Evolutionary conservation across 1,140 invertebrate genomes (phyloP), one percentile per base, ranked within the genome.

Genomic region (Arctopsyche grandis): DNA sequence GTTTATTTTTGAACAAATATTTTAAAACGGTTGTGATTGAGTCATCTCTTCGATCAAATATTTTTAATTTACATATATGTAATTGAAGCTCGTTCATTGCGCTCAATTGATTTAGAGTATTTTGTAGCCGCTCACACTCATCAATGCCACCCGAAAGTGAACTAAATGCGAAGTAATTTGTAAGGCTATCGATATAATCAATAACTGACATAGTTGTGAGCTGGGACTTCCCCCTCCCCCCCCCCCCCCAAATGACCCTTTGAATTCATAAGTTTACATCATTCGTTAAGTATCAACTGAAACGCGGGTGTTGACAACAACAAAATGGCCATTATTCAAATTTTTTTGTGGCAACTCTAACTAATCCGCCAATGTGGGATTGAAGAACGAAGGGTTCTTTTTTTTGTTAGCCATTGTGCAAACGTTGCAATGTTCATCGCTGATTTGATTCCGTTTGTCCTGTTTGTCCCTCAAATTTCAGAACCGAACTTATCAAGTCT

Each of bases 141-240:
- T 66, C 63, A 66, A 66, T 26, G 63, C 21, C 63, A 66, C 63
- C 22, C 22, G 21, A 66, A 66, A 66, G 63, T 66, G 63, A 46
- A 46, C 24, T 46, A 71, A 71, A 71, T 79, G 73, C 66, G 58
- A 46, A 46, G 74, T 70, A 66, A 79, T 79, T 79, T 79, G 78
- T 79, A 44, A 60, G 69, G 70, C 79, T 74, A 75, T 44, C 19
- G 75, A 66, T 73, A 48, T 75, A 79, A 82, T 82, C 78, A 82
- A 82, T 79, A 82, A 79, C 81, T 79, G 81, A 82, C 81, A 80
- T 79, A 44, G 66, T 78, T 81, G 77, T 75, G 69, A 81, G 77
- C 63, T 16, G 16, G 21, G 29, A 38, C 29, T 7, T 38, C 29
- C 7, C 29, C 29, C 7, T 7, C 29, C 29, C 29, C 29, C 29